Evolutionary conservation across 1,140 invertebrate genomes (phyloP), one percentile per base, ranked within the genome.

Genomic region (Drosophila mauritiana): DNA sequence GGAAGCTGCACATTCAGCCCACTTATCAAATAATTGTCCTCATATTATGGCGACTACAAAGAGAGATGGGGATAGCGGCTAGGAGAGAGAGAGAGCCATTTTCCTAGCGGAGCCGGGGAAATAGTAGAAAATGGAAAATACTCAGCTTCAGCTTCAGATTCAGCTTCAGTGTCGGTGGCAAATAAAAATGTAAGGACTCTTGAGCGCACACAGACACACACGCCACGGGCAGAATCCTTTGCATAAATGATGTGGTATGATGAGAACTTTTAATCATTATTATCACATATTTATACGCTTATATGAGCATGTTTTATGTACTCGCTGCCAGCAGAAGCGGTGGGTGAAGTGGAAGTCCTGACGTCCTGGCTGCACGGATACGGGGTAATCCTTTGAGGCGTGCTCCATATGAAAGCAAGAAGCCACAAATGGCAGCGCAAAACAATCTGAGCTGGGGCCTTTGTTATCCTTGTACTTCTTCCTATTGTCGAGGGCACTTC

Each of bases 261-360:
- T 90, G 82, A 91, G 85, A 80, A 91, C 80, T 89, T 91, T 91
- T 91, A 90, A 91, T 91, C 90, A 91, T 91, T 91, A 91, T 91
- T 91, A 91, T 91, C 90, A 91, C 90, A 91, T 91, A 91, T 91
- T 91, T 91, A 91, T 91, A 91, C 90, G 90, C 75, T 91, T 91
- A 88, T 91, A 91, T 91, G 90, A 91, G 90, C 90, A 91, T 91
- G 90, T 91, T 91, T 91, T 91, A 91, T 91, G 83, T 91, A 91
- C 90, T 91, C 62, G 77, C 73, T 76, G 54, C 56, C 65, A 55
- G 56, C 59, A 63, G 55, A 51, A 65, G 63, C 37, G 58, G 55
- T 15, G 10, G 43, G 57, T n/a, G 22, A 31, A 5, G 31, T 31
- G 31, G 27, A 31, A 51, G n/a, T 51, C 22, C 6, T 8, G 46